Evolutionary conservation across 2,888 invertebrate genomes (phyloP).

Genomic region (Zelleria hepariella): DNA sequence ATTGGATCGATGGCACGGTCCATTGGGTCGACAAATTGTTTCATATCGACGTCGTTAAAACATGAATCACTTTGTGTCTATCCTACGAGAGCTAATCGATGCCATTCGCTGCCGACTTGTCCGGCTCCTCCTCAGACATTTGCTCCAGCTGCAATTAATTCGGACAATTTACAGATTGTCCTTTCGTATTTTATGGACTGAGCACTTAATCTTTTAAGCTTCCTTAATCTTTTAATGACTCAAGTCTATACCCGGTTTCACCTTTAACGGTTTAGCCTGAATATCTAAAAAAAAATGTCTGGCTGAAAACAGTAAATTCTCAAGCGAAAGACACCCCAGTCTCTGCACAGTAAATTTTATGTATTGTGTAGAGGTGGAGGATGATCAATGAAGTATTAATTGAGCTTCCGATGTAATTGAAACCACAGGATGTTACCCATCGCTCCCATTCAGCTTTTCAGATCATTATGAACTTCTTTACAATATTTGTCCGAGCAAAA

Average conservation of each 20-base stretch:
- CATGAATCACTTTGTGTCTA: slow-evolving; percentile 24
- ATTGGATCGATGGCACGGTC: slow-evolving; percentile 7
- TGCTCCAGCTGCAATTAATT: neutral
- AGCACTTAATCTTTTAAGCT: neutral
- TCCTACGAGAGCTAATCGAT: neutral
- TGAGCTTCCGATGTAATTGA: slow-evolving; percentile 55
- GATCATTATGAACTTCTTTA: slow-evolving; percentile 12
- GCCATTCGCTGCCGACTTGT: neutral
- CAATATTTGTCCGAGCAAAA: slow-evolving; percentile 2
- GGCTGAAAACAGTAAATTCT: neutral
- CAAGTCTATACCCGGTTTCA: neutral
- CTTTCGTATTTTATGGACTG: neutral
- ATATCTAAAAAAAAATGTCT: neutral
- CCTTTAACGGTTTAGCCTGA: neutral
- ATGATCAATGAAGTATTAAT: slow-evolving; percentile 41
- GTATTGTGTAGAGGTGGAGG: neutral
- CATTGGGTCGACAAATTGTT: slow-evolving; percentile 19
- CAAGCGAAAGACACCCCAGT: neutral
- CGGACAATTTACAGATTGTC: neutral
- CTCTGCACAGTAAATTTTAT: neutral
- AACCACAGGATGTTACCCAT: slow-evolving; percentile 63
- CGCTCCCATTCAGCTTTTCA: slow-evolving; percentile 53
- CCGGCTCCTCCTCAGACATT: neutral
- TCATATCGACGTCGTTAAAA: slow-evolving; percentile 21
- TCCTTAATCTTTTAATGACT: neutral